These are phyloP conservation scores for Gallinago stenura DNA, from an alignment of 2,797 vertebrate genomes.

Conservation along the genomic window DNA sequence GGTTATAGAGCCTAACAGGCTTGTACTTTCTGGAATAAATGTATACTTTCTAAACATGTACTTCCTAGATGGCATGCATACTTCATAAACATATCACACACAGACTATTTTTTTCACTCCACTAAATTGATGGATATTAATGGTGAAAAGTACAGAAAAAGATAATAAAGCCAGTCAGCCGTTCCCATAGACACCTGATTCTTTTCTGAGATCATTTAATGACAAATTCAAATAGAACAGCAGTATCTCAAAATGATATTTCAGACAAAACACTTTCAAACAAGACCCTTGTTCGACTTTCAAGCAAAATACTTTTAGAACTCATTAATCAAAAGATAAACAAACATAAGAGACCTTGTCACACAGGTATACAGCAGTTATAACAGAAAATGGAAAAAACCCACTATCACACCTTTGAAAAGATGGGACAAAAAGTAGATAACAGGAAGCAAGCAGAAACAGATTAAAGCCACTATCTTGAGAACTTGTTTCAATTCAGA, in stretches of 20 bases:
- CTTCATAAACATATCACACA: neutral
- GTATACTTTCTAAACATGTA: neutral
- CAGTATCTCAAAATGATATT: neutral
- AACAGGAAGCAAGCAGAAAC: conserved; percentile 26
- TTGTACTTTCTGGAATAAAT: neutral
- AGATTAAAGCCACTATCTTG: conserved; percentile 38
- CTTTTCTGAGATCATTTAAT: conserved; percentile 9
- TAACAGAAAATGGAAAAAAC: neutral
- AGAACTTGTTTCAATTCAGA: conserved; percentile 23
- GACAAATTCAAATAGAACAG: conserved; percentile 16
- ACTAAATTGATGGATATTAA: neutral
- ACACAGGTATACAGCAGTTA: conserved; percentile 11
- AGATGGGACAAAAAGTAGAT: conserved; percentile 13
- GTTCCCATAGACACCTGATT: neutral
- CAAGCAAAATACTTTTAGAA: conserved; percentile 39
- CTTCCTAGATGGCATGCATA: neutral
- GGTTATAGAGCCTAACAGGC: rapidly evolving
- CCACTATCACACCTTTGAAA: neutral
- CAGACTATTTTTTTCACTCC: rapidly evolving
- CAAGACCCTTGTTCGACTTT: conserved; percentile 31
- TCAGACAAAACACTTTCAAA: conserved; percentile 46
- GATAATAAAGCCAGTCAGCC: neutral
- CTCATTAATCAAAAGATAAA: conserved; percentile 60
- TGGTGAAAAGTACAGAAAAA: neutral
- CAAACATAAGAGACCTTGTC: conserved; percentile 44